phyloP scores from a whole-genome alignment of 2,797 vertebrate species.

The Thalassophryne amazonica region DNA sequence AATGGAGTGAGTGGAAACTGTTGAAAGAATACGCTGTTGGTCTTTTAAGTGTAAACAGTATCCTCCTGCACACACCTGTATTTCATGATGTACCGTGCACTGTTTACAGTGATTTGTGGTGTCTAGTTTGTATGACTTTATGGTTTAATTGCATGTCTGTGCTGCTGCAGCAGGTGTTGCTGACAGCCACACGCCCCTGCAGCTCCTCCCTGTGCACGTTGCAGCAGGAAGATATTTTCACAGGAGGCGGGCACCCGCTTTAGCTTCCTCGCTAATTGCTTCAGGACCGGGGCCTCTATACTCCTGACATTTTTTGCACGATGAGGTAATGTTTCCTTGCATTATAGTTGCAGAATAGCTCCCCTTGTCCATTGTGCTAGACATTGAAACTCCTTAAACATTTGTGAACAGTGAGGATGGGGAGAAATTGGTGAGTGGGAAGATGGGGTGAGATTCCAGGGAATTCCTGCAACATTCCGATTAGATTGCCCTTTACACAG shows the following conservation, averaged over 20 bases:
- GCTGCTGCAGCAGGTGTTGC: constrained; percentile 7
- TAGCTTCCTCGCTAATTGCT: constrained; percentile 67
- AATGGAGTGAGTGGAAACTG: too few relatives aligned
- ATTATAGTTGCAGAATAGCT: constrained; percentile 70
- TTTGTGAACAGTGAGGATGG: constrained; percentile 34
- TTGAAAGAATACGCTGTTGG: background rate
- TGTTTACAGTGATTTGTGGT: constrained; percentile 7
- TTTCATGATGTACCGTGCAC: background rate
- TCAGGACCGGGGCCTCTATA: constrained; percentile 41
- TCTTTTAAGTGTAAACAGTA: background rate
- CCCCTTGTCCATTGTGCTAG: constrained; percentile 62
- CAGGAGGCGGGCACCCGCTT: constrained; percentile 70
- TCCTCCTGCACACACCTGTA: background rate
- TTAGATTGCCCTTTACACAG: constrained; percentile 50
- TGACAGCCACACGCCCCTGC: constrained; percentile 23
- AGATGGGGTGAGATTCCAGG: constrained; percentile 56
- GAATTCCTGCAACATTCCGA: constrained; percentile 69
- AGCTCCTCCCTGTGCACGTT: constrained; percentile 21
- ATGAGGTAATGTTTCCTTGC: constrained; percentile 72
- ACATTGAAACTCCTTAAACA: constrained; percentile 55
- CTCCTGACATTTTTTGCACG: constrained; percentile 54
- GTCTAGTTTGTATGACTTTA: constrained; percentile 18
- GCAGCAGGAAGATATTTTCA: constrained; percentile 62
- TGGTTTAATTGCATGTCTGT: constrained; percentile 36
- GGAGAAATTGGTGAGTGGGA: constrained; percentile 14